A percentile compares a stretch with the other conserved stretches of the same genome.
Conservation (phyloP, 2,113 vertebrate genomes). For the rat (Rattus norvegicus) region DNA sequence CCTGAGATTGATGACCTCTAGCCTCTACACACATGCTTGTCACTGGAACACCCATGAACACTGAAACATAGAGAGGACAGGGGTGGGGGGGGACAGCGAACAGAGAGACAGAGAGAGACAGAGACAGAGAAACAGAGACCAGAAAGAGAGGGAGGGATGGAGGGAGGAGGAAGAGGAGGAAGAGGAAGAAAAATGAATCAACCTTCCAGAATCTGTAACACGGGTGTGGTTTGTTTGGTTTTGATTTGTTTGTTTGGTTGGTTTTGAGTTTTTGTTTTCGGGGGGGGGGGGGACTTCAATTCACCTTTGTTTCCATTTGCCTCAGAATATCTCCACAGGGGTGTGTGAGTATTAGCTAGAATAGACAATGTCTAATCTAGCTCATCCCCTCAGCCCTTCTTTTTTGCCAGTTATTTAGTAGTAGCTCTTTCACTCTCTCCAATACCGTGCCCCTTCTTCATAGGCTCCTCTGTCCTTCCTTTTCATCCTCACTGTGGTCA, state of each 20-base stretch:
- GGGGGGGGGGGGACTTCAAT: background rate
- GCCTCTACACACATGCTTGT: background rate
- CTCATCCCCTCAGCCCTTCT: background rate
- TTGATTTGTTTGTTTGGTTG: background rate
- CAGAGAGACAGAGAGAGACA: accelerated
- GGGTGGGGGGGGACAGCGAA: no score
- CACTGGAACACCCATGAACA: background rate
- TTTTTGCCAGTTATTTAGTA: background rate
- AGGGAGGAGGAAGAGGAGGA: no score
- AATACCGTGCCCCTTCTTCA: background rate
- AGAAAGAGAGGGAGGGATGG: background rate
- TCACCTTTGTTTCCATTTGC: background rate
- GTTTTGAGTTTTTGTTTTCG: background rate
- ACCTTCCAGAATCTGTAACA: background rate
- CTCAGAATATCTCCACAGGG: background rate
- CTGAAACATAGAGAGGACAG: background rate
- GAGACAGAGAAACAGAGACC: background rate
- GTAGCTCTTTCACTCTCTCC: background rate
- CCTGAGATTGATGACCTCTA: background rate
- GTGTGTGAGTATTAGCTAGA: background rate
- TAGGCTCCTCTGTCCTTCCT: background rate
- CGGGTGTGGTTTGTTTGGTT: background rate
- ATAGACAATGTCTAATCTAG: background rate
- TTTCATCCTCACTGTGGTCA: background rate
- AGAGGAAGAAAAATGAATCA: background rate